Percentiles rank a stretch among this genome's conserved stretches.
phyloP scores from a whole-genome alignment of 35 echinoderm and acorn worm genomes.

The Patiria miniata region DNA sequence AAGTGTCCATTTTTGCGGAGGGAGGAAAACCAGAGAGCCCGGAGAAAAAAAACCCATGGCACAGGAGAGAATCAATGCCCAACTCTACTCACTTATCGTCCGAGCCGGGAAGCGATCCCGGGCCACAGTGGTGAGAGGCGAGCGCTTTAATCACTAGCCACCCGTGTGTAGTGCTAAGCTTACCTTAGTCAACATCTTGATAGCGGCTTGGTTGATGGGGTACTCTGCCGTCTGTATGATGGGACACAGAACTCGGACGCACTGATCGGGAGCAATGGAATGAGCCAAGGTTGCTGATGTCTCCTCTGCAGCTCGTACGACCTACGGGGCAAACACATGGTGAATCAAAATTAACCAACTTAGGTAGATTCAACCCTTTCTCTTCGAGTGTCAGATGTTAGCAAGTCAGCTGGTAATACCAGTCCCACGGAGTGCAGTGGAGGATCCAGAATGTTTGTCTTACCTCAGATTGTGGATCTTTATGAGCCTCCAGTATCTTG shows the following conservation, averaged over 20 bases:
- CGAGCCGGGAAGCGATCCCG: too few species aligned
- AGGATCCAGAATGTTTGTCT: conserved; percentile 1
- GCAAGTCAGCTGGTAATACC: background rate
- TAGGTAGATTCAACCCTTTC: too few species aligned
- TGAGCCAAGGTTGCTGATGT: conserved; percentile 89
- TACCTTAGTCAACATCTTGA: conserved; percentile 97
- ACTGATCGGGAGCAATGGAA: conserved; percentile 85
- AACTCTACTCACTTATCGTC: too few species aligned
- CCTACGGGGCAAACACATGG: conserved; percentile 28
- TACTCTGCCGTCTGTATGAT: conserved; percentile 95
- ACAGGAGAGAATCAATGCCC: too few species aligned
- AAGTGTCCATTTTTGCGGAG: too few species aligned
- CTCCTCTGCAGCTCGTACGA: conserved; percentile 84
- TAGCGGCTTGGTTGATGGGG: conserved; percentile 94
- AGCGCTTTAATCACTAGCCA: too few species aligned
- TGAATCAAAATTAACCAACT: too few species aligned
- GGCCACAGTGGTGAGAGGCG: too few species aligned
- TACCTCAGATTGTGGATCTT: conserved; percentile 87
- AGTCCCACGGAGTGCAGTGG: too few species aligned
- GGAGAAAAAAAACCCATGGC: too few species aligned
- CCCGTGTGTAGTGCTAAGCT: background rate
- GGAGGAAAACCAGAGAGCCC: too few species aligned
- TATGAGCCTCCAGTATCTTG: conserved; percentile 96
- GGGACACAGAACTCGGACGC: conserved; percentile 87
- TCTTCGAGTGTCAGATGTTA: too few species aligned